phyloP scores from a whole-genome alignment of 1,140 invertebrate species.

The Pseudomyrmex sp. region DNA sequence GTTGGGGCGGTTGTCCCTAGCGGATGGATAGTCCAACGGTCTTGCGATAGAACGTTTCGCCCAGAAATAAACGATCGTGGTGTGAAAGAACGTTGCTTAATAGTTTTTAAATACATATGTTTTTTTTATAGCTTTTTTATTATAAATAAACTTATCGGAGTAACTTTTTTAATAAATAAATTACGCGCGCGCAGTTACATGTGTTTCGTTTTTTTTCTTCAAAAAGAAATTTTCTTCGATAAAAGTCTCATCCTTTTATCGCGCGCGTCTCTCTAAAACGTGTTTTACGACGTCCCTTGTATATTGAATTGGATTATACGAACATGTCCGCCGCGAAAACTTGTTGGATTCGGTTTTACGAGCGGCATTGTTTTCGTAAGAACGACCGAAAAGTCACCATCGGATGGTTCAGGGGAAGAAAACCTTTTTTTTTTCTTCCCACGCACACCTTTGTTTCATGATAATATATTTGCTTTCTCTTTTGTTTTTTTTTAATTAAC shows the following conservation, averaged over 20 bases:
- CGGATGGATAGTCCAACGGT: too few relatives aligned
- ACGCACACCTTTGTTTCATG: too few relatives aligned
- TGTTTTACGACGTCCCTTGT: not conserved
- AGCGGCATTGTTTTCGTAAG: not conserved
- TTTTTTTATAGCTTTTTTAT: too few relatives aligned
- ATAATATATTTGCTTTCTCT: too few relatives aligned
- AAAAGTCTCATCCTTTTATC: not conserved
- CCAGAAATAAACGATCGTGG: too few relatives aligned
- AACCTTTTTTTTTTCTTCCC: too few relatives aligned
- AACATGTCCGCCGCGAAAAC: constrained; percentile 8
- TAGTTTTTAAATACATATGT: too few relatives aligned
- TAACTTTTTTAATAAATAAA: not conserved
- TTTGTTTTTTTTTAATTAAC: too few relatives aligned
- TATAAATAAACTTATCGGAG: too few relatives aligned
- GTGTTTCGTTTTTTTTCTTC: not conserved
- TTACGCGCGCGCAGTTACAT: not conserved
- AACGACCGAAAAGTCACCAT: not conserved
- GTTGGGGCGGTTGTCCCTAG: constrained; percentile 1
- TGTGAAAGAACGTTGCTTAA: too few relatives aligned
- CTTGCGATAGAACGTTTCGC: too few relatives aligned
- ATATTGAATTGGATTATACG: constrained; percentile 24
- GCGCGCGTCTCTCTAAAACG: not conserved
- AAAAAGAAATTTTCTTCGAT: not conserved
- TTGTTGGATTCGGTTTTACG: constrained; percentile 54
- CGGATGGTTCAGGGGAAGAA: too few relatives aligned